Evolutionary conservation across 23 tunicate genomes (phyloP), one percentile per base, ranked within the genome.

Genomic region (Aplidium turbinatum): DNA sequence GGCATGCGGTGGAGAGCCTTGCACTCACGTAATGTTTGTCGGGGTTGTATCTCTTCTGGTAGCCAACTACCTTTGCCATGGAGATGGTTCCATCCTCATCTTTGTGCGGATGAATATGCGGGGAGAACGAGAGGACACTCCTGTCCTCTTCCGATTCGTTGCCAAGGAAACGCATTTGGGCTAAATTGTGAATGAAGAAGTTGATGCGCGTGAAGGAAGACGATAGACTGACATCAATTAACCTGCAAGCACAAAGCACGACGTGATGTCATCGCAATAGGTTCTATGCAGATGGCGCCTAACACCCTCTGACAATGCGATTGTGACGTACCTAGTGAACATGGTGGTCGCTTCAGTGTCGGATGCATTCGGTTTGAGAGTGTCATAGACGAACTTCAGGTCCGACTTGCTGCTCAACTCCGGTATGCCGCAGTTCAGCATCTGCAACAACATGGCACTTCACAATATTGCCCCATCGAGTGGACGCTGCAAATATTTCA

Each of bases 121-220:
- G 82, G 2, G 97, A 52, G 50, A 91, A 91, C 16, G 97, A 91
- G 63, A 91, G 90, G 31, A 79, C 55, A 62, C 50, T 58, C 25
- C 75, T 79, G 63, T 91, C 91, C 22, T 82, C 85, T 38, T 73
- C 99, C 30, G 65, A 35, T 30, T 80, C 81, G 40, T 35, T 60
- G 60, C 82, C 85, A 53, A 35, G 76, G 52, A 90, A 88, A 36
- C 95, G 76, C 62, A 84, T 55, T 63, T 95, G 99, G 42, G 99
- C 99, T 35, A 95, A 62, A 58, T 85, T 95, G 80, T 95, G 99
- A 56, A 95, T 95, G 85, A 95, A 95, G 58, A 95, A 95, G 76
- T 95, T 95, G 79, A 95, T 47, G 0, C 78, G 55, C 1, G 93
- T 85, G 85, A 90, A 95, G 7, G 96, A 83, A 0, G 99, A 95